Base-by-base conservation (phyloP, 2,113 vertebrate species). In the Myotis davidii region DNA sequence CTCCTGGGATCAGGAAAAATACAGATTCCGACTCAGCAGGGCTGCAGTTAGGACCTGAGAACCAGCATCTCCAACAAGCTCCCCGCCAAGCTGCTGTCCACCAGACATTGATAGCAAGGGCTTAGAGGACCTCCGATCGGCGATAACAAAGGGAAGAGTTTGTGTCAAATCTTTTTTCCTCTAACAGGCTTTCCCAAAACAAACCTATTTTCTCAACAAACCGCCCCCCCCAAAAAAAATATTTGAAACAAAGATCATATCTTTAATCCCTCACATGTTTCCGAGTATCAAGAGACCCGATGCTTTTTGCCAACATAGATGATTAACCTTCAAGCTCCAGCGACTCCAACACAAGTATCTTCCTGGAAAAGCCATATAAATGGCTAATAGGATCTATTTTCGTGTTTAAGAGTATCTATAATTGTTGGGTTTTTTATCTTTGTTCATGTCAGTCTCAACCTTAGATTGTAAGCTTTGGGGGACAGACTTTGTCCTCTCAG, bases 271-370 rank as follows among this genome's bases (percentile, higher is more conserved):
- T 83, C 27, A 54, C 42, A 5, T 50, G 18, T 83, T 94, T 96
- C 54, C 17, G 76, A 54, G 32, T 52, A 45, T 72, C 42, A 82
- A 86, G 52, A 95, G 12, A 73, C 48, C 54, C 84, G 18, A 69
- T 42, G 34, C 18, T 91, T 95, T 96, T 87, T 87, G 69, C 64
- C 76, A 94, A 32, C 9, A 59, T n/a, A 90, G 89, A 65, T 73
- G 52, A 87, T 69, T 90, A 82, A 56, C 65, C 32, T 81, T 88
- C 42, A 67, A 74, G 42, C 20, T 83, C 25, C 25, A 27, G 21
- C 27, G 48, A 48, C 42, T 73, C 16, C n/a, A 85, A 86, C 56
- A 90, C n/a, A 90, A 42, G 74, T 90, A 32, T 52, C 20, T 37
- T 69, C 73, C 78, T 45, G 83, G 84, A 79, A 88, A 97, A 81